phyloP scores from a whole-genome alignment of 1,140 invertebrate species.

The Solen grandis region DNA sequence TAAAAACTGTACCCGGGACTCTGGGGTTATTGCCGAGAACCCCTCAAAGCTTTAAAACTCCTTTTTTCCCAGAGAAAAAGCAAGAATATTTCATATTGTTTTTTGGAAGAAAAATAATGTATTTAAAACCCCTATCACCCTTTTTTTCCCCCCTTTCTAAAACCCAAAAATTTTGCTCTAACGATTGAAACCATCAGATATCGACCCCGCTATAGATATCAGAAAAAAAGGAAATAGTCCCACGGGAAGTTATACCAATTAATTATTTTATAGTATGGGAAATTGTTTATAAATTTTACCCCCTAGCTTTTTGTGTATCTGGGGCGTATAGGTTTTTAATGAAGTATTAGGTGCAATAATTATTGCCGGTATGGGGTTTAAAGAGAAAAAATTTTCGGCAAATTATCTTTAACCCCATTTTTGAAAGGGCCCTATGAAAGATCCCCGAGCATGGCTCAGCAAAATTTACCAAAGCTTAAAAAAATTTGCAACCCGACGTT shows the following conservation, averaged over 20 bases:
- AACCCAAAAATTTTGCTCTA: conserved; percentile 7
- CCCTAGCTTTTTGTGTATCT: conserved; percentile 19
- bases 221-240: conserved; percentile 22
- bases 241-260: conserved; percentile 12
- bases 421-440: conserved; percentile 15
- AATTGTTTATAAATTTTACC: conserved; percentile 36
- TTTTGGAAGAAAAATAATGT: not conserved
- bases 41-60: not conserved
- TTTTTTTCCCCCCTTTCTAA: conserved; percentile 3
- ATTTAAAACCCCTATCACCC: conserved; percentile 27
- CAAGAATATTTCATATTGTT: conserved; percentile 12
- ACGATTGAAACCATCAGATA: conserved; percentile 21
- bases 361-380: conserved; percentile 6
- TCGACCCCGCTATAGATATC: conserved; percentile 16
- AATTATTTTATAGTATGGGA: conserved; percentile 25
- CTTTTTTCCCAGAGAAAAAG: conserved; percentile 23
- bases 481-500: conserved; percentile 15
- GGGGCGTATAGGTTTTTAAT: conserved; percentile 10
- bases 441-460: not conserved
- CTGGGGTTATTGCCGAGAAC: not conserved
- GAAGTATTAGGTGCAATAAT: conserved; percentile 39
- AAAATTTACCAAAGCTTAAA: conserved; percentile 29
- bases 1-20: conserved; percentile 25
- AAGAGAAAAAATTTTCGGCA: not conserved
- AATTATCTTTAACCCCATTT: not conserved